Percentiles rank a stretch among this genome's conserved stretches.
Conservation (phyloP, 2,888 invertebrate genomes). For the Eristalinus sepulchralis region DNA sequence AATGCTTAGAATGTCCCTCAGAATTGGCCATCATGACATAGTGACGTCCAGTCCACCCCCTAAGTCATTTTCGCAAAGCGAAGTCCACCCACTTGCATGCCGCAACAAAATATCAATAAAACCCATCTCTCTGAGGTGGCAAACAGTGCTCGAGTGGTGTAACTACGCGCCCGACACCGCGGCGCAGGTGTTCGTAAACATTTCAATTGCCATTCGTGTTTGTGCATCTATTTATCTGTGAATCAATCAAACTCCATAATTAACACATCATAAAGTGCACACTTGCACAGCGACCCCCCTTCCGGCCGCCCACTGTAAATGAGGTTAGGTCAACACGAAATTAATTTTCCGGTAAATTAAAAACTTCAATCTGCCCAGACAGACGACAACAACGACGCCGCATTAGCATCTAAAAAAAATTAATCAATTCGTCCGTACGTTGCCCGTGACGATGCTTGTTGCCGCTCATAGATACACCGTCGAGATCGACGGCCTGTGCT, state of each 20-base stretch:
- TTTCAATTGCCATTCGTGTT: conserved; percentile 38
- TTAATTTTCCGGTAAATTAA: conserved; percentile 70
- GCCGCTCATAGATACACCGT: background rate
- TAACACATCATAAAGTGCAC: conserved; percentile 66
- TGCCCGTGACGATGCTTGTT: background rate
- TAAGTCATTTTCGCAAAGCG: background rate
- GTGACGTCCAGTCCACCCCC: too few relatives aligned
- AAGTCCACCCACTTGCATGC: background rate
- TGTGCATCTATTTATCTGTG: conserved; percentile 62
- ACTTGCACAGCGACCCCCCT: conserved; percentile 33
- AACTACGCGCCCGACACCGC: background rate
- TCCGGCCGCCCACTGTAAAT: conserved; percentile 37
- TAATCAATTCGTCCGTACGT: conserved; percentile 48
- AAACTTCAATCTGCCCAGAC: conserved; percentile 62
- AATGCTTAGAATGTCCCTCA: too few relatives aligned
- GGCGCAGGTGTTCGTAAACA: conserved; percentile 27
- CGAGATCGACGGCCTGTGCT: background rate
- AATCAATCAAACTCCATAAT: conserved; percentile 61
- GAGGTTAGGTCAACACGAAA: conserved; percentile 67
- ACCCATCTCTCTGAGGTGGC: background rate
- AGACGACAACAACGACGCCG: conserved; percentile 21
- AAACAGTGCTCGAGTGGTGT: background rate
- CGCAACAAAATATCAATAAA: background rate
- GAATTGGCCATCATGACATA: too few relatives aligned
- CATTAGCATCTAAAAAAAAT: conserved; percentile 62